phyloP scores from a whole-genome alignment of 2,797 vertebrate genomes.

The Platalea minor region DNA sequence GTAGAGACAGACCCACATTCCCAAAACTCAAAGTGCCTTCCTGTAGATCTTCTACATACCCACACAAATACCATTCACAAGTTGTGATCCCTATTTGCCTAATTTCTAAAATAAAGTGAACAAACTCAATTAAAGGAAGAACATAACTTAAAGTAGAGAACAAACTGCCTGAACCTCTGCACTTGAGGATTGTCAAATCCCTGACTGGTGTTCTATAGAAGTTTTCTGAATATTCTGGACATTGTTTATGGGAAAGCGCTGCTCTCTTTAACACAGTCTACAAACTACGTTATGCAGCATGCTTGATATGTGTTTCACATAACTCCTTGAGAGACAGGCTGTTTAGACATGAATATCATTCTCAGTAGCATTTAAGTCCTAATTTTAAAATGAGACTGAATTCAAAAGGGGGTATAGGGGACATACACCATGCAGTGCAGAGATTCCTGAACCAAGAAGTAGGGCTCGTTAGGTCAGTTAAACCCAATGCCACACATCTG shows the following conservation, averaged over 20 bases:
- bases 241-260: neutral
- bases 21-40: neutral
- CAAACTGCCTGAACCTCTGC: neutral
- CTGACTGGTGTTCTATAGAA: neutral
- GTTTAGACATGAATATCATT: neutral
- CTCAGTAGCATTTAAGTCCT: neutral
- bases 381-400: neutral
- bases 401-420: neutral
- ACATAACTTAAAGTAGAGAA: neutral
- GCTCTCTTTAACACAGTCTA: neutral
- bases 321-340: neutral
- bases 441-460: neutral
- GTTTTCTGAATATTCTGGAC: neutral
- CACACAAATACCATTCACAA: neutral
- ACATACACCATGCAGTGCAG: neutral
- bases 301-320: neutral
- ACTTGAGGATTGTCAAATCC: neutral
- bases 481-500: neutral
- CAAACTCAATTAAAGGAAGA: neutral
- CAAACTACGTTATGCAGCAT: neutral
- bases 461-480: neutral
- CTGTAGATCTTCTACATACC: neutral
- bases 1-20: neutral
- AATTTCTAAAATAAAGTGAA: neutral
- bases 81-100: neutral